These are phyloP conservation scores for Adineta ricciae DNA, from an alignment of 2,888 invertebrate species.

Conservation along the genomic window DNA sequence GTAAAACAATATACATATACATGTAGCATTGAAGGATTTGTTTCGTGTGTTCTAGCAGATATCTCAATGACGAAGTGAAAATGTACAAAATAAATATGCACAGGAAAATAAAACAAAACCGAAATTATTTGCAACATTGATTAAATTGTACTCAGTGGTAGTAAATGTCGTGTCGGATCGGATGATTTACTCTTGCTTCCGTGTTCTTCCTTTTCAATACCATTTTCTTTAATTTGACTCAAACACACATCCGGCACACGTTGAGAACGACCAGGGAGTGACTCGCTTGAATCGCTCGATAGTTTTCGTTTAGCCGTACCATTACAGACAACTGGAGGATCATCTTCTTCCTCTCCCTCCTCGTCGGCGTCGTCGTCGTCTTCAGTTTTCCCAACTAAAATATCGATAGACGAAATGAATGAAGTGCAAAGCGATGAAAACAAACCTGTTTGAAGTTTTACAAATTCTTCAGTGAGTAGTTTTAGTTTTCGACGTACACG, in stretches of 20 bases:
- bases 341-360: neutral
- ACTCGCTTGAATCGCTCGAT: neutral
- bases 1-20: neutral
- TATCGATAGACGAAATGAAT: neutral
- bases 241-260: neutral
- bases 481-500: neutral
- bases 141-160: neutral
- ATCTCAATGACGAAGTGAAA: neutral
- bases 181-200: neutral
- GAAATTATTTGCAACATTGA: neutral
- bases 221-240: neutral
- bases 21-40: neutral
- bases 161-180: neutral
- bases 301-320: neutral
- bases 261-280: neutral
- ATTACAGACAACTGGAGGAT: neutral
- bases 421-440: neutral
- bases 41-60: neutral
- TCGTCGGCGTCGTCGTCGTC: neutral
- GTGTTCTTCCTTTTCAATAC: neutral
- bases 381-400: neutral
- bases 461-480: neutral
- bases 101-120: neutral
- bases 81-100: neutral
- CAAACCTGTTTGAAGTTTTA: neutral